phyloP scores from a whole-genome alignment of 2,888 invertebrate species.

The Rutpela maculata region DNA sequence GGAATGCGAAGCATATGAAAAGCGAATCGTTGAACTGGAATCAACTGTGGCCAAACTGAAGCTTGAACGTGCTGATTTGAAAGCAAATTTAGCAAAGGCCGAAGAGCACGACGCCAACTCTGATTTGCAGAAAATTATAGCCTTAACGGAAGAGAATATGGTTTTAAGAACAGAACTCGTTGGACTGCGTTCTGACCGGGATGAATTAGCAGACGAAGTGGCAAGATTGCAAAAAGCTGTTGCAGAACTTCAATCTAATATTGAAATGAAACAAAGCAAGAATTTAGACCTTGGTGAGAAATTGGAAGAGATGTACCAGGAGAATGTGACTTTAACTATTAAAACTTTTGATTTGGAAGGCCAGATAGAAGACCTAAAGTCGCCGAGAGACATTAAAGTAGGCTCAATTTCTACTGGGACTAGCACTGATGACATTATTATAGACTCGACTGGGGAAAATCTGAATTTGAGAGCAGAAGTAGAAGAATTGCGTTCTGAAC shows the following conservation, averaged over 20 bases:
- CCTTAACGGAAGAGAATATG: not conserved
- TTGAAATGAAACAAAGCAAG: no score
- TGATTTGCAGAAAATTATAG: not conserved
- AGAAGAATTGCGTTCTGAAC: not conserved
- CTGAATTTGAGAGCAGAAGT: no score
- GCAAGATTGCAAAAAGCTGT: not conserved
- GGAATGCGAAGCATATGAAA: not conserved
- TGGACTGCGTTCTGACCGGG: not conserved
- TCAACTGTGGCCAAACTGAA: not conserved
- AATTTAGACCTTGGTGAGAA: no score
- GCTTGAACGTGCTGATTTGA: not conserved
- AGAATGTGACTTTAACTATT: no score
- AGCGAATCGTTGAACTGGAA: not conserved
- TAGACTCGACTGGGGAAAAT: no score
- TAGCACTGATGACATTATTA: no score
- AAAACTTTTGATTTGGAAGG: not conserved
- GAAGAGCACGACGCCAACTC: not conserved
- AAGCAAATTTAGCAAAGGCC: not conserved
- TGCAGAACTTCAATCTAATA: not conserved
- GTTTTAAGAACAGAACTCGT: not conserved
- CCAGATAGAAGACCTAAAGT: not conserved
- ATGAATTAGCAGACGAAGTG: not conserved
- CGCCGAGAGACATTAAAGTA: not conserved
- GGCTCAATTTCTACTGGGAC: no score
- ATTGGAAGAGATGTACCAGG: no score